Conservation (phyloP, 2,797 vertebrate genomes). For the Florisuga fusca region DNA sequence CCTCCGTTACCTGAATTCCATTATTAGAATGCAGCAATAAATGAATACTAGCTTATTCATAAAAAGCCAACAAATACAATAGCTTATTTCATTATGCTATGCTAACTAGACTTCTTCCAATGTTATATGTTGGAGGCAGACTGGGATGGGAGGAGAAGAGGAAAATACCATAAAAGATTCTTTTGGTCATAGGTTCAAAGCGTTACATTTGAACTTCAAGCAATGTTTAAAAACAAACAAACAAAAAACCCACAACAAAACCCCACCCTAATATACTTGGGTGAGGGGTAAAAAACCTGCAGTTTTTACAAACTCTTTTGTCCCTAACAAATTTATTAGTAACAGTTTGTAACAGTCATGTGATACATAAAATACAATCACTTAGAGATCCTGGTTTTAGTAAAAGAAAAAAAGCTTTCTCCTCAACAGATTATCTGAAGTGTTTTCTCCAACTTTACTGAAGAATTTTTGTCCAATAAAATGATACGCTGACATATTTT, state of each 20-base stretch:
- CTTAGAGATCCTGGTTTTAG: not conserved
- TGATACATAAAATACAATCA: not conserved
- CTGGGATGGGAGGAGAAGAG: not conserved
- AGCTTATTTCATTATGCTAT: constrained; percentile 70
- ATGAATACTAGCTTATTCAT: constrained; percentile 77
- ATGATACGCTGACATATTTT: not conserved
- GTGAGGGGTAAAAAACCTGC: not conserved
- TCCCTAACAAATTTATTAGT: not conserved
- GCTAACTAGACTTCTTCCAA: constrained; percentile 51
- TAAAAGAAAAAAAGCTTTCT: not conserved
- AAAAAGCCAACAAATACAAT: constrained; percentile 74
- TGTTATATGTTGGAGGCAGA: not conserved
- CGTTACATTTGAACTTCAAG: not conserved
- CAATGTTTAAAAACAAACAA: not conserved
- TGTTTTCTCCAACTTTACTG: not conserved
- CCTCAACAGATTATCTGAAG: not conserved
- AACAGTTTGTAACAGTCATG: not conserved
- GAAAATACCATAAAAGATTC: not conserved
- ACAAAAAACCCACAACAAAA: not conserved
- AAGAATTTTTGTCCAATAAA: not conserved
- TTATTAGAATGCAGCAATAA: constrained; percentile 70
- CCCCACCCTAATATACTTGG: not conserved
- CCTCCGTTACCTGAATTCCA: constrained; percentile 74
- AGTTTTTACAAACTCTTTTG: not conserved
- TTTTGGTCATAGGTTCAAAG: not conserved